These are phyloP conservation scores for Danio choprae DNA, from an alignment of 2,797 vertebrate genomes.

Conservation along the genomic window DNA sequence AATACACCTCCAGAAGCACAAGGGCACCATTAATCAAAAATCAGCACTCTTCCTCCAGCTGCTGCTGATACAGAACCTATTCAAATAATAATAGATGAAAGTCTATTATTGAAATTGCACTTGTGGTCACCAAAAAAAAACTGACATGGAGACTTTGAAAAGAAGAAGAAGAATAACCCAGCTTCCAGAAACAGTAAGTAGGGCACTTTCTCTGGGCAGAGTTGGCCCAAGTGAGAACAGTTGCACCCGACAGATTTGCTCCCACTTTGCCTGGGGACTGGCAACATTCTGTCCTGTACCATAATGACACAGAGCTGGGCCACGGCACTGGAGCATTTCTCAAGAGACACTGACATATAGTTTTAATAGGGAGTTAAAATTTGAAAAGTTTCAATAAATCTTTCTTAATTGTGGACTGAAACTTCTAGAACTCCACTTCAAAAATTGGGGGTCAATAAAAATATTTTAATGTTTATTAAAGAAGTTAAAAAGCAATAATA, in stretches of 20 bases:
- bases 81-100: constrained; percentile 32
- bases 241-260: constrained; percentile 86
- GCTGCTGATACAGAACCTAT: constrained; percentile 15
- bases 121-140: constrained; percentile 42
- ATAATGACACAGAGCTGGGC: constrained; percentile 67
- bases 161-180: constrained; percentile 56
- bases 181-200: constrained; percentile 77
- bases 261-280: constrained; percentile 81
- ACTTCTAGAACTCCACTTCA: background rate
- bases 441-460: background rate
- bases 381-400: background rate
- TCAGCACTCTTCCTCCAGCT: constrained; percentile 14
- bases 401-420: background rate
- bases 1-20: constrained; percentile 10
- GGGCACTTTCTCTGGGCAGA: constrained; percentile 84
- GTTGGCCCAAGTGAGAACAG: constrained; percentile 82
- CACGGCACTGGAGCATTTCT: constrained; percentile 50
- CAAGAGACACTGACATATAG: constrained; percentile 38
- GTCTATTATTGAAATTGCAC: constrained; percentile 36
- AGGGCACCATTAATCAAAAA: constrained; percentile 30
- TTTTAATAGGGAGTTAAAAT: constrained; percentile 21
- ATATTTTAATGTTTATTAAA: background rate
- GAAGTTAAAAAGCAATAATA: too few species aligned
- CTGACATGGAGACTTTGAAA: constrained; percentile 55
- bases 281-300: constrained; percentile 76